Conservation (phyloP, 1,140 invertebrate species). For the Micrasema minimum region DNA sequence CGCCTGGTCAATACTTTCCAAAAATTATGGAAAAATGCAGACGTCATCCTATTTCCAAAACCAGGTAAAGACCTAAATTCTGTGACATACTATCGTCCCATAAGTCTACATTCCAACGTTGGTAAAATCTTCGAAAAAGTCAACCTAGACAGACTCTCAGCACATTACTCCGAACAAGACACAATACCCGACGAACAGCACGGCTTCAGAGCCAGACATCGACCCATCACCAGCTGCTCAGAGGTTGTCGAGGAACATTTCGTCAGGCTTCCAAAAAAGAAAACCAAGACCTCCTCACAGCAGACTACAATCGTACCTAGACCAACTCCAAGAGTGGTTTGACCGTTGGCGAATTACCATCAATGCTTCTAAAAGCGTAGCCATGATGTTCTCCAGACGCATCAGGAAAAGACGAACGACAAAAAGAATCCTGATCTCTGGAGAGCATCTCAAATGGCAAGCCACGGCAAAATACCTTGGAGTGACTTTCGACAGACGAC, state of each 20-base stretch:
- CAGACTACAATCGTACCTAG: too few relatives aligned
- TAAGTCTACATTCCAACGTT: slow-evolving; percentile 13
- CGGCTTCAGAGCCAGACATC: slow-evolving; percentile 11
- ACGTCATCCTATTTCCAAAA: background rate
- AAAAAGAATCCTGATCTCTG: too few relatives aligned
- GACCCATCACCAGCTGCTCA: background rate
- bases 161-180: background rate
- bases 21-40: background rate
- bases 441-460: too few relatives aligned
- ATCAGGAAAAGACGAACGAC: too few relatives aligned
- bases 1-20: background rate
- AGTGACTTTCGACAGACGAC: too few relatives aligned
- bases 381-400: too few relatives aligned
- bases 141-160: background rate
- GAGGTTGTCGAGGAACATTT: background rate
- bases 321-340: too few relatives aligned
- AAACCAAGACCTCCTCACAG: too few relatives aligned
- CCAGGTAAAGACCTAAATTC: background rate
- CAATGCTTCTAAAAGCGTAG: too few relatives aligned
- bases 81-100: background rate
- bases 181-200: slow-evolving; percentile 26
- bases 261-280: background rate
- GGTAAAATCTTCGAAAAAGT: background rate
- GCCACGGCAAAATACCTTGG: too few relatives aligned
- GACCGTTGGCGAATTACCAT: too few relatives aligned